Evolutionary conservation across 2,888 invertebrate species (phyloP).

Genomic region (Chrysolina oricalcia): DNA sequence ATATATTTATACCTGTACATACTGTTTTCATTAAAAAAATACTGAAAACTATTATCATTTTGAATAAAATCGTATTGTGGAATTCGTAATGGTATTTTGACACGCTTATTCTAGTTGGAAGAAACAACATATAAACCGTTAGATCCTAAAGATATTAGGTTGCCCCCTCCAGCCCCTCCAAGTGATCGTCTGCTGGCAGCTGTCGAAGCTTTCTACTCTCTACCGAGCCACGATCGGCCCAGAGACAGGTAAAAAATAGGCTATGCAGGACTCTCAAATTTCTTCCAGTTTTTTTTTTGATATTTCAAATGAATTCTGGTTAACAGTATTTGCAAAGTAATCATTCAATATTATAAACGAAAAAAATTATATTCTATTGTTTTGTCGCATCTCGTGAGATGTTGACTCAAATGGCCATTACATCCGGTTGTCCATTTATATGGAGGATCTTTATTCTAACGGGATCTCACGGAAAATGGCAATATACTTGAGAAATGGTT

Average conservation of each 20-base stretch:
- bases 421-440: not conserved
- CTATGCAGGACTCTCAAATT: constrained; percentile 41
- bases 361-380: not conserved
- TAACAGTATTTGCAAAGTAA: not conserved
- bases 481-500: too few species aligned
- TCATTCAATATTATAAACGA: not conserved
- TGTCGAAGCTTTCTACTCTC: constrained; percentile 96
- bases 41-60: not conserved
- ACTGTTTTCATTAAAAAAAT: too few species aligned
- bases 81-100: constrained; percentile 55
- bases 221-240: constrained; percentile 95
- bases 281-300: constrained; percentile 23
- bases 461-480: too few species aligned
- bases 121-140: constrained; percentile 92
- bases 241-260: constrained; percentile 83
- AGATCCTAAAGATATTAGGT: constrained; percentile 90
- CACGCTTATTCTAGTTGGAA: constrained; percentile 78
- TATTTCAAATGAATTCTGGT: not conserved
- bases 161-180: constrained; percentile 96
- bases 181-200: constrained; percentile 94
- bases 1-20: too few species aligned
- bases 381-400: not conserved
- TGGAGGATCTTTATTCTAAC: not conserved
- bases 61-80: constrained; percentile 21
- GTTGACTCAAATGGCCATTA: not conserved